Evolutionary conservation across 2,888 invertebrate genomes (phyloP).

Genomic region (Drosophila paranaensis): DNA sequence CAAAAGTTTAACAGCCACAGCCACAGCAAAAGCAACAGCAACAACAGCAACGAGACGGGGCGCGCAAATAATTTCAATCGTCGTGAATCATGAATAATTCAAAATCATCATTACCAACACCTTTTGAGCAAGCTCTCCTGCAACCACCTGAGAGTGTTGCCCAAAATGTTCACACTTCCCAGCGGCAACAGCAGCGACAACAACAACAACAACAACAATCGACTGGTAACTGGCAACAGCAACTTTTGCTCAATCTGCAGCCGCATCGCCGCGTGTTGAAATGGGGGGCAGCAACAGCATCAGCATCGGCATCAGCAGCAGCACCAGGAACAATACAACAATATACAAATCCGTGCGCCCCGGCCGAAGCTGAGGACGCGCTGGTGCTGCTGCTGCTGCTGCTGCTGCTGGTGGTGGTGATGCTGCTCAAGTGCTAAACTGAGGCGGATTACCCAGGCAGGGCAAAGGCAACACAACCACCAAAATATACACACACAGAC

Average conservation of each 20-base stretch:
- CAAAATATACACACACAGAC: constrained; percentile 40
- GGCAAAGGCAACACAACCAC: constrained; percentile 58
- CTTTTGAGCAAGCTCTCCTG: constrained; percentile 67
- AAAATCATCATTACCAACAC: constrained; percentile 80
- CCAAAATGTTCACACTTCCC: constrained; percentile 79
- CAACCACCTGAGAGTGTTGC: constrained; percentile 75
- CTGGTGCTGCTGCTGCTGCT: constrained; percentile 14
- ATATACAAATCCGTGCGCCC: constrained; percentile 57
- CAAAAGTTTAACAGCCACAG: constrained; percentile 68
- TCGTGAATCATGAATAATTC: constrained; percentile 80
- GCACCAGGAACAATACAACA: constrained; percentile 47
- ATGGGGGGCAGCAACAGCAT: constrained; percentile 44
- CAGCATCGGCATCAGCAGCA: constrained; percentile 31
- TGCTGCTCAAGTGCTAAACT: constrained; percentile 80
- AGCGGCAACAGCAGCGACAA: constrained; percentile 54
- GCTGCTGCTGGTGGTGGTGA: constrained; percentile 52
- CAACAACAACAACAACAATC: constrained; percentile 28
- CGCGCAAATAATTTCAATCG: constrained; percentile 81
- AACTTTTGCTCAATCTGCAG: constrained; percentile 77
- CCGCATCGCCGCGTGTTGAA: constrained; percentile 66
- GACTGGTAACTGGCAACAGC: constrained; percentile 45
- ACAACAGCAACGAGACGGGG: constrained; percentile 32
- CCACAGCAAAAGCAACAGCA: constrained; percentile 43
- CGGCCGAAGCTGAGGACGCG: constrained; percentile 47
- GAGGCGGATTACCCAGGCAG: constrained; percentile 77